Percentiles rank a stretch among this genome's conserved stretches.
Conservation (phyloP, 1,140 invertebrate species). For the Conus betulinus region DNA sequence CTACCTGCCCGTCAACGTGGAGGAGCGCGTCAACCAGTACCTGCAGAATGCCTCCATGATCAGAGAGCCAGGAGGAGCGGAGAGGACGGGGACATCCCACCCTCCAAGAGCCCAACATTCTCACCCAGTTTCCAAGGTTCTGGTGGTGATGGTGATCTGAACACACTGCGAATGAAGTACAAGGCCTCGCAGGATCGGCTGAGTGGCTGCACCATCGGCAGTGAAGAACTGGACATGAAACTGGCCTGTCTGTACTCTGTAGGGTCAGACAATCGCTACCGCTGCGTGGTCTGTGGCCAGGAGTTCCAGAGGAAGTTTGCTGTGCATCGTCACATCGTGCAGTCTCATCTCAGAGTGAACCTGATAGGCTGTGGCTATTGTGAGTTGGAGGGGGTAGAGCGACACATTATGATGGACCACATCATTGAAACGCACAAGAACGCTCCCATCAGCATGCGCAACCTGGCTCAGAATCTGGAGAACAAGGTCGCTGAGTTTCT, state of each 20-base stretch:
- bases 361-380: constrained; percentile 49
- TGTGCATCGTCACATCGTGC: constrained; percentile 51
- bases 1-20: constrained; percentile 49
- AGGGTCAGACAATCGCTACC: constrained; percentile 25
- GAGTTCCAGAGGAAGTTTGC: constrained; percentile 52
- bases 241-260: constrained; percentile 45
- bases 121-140: not conserved
- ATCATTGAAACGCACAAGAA: constrained; percentile 45
- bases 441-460: constrained; percentile 39
- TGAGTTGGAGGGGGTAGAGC: constrained; percentile 48
- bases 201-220: constrained; percentile 41
- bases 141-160: not conserved
- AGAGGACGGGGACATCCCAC: not conserved
- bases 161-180: constrained; percentile 18
- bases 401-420: constrained; percentile 51
- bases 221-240: constrained; percentile 49
- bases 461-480: constrained; percentile 35
- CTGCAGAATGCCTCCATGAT: constrained; percentile 32
- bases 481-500: constrained; percentile 44
- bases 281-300: constrained; percentile 44
- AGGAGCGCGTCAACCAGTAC: constrained; percentile 46
- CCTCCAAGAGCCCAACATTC: not conserved
- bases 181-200: constrained; percentile 13
- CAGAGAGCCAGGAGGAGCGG: not conserved
- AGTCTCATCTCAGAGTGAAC: constrained; percentile 44